A percentile compares a stretch with the other conserved stretches of the same genome.
Conservation (phyloP, 2,888 invertebrate genomes). For the Drosophila nigricruria region DNA sequence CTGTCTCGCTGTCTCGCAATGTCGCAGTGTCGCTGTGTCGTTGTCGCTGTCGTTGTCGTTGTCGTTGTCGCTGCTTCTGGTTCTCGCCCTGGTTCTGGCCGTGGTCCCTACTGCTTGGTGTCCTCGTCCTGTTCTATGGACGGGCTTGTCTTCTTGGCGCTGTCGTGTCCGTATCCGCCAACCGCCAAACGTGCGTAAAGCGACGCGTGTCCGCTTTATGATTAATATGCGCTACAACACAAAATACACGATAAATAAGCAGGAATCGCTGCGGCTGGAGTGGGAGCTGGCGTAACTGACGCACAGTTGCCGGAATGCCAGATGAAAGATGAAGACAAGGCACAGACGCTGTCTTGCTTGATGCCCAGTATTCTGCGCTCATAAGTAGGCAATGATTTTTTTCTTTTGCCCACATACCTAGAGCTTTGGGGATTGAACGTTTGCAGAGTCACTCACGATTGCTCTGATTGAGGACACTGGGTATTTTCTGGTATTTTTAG, state of each 20-base stretch:
- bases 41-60: constrained; percentile 5
- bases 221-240: constrained; percentile 80
- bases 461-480: not conserved
- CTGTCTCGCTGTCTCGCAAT: too few species aligned
- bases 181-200: constrained; percentile 79
- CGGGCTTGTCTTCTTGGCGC: constrained; percentile 66
- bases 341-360: constrained; percentile 31
- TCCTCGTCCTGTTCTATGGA: constrained; percentile 14
- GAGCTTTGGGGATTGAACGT: not conserved
- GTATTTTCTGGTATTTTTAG: not conserved
- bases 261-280: constrained; percentile 20
- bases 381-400: constrained; percentile 60
- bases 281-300: constrained; percentile 22
- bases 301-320: constrained; percentile 38
- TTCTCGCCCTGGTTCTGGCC: constrained; percentile 3
- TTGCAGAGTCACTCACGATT: not conserved
- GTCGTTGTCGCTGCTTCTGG: not conserved
- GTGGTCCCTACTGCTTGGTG: constrained; percentile 3
- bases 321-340: constrained; percentile 55
- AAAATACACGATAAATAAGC: constrained; percentile 74
- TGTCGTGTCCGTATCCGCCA: constrained; percentile 66
- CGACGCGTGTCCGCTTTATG: constrained; percentile 81
- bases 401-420: not conserved
- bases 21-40: constrained; percentile 4
- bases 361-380: constrained; percentile 33